A percentile compares a stretch with the other conserved stretches of the same genome.
Conservation (phyloP, 2,888 invertebrate genomes). For the Perdita meconis region DNA sequence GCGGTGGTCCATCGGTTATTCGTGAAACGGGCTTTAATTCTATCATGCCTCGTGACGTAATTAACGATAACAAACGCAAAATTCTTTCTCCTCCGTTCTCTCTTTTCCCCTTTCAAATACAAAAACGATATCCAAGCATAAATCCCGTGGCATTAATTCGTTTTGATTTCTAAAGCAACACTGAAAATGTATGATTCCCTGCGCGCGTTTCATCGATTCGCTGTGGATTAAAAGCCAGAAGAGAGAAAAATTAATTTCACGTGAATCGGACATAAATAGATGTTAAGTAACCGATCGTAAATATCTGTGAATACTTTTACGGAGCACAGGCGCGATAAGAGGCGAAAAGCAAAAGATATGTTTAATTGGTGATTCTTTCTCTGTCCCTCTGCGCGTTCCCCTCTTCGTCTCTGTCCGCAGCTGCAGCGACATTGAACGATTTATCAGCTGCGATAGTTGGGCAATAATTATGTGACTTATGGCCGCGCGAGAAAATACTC, state of each 20-base stretch:
- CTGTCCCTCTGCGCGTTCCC: background rate
- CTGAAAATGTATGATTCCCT: too few relatives aligned
- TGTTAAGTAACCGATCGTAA: conserved; percentile 15
- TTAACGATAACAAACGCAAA: conserved; percentile 27
- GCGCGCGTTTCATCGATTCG: background rate
- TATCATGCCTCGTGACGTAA: conserved; percentile 25
- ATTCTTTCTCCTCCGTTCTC: background rate
- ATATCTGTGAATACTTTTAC: conserved; percentile 37
- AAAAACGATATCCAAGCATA: too few relatives aligned
- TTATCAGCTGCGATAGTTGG: conserved; percentile 45
- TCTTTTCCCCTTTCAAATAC: too few relatives aligned
- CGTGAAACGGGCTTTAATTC: conserved; percentile 23
- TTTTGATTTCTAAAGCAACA: background rate
- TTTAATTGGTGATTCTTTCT: conserved; percentile 18
- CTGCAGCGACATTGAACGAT: conserved; percentile 41
- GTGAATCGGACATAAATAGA: conserved; percentile 11
- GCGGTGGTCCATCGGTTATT: conserved; percentile 40
- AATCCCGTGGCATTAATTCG: background rate
- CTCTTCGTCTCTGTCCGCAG: background rate
- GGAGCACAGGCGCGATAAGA: conserved; percentile 11
- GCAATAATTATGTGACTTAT: conserved; percentile 50
- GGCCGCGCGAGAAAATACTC: conserved; percentile 32
- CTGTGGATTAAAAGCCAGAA: background rate
- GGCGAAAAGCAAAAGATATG: background rate
- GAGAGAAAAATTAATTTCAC: background rate